phyloP scores from a whole-genome alignment of 2,888 invertebrate genomes.

The Disparrhopalites patrizii region DNA sequence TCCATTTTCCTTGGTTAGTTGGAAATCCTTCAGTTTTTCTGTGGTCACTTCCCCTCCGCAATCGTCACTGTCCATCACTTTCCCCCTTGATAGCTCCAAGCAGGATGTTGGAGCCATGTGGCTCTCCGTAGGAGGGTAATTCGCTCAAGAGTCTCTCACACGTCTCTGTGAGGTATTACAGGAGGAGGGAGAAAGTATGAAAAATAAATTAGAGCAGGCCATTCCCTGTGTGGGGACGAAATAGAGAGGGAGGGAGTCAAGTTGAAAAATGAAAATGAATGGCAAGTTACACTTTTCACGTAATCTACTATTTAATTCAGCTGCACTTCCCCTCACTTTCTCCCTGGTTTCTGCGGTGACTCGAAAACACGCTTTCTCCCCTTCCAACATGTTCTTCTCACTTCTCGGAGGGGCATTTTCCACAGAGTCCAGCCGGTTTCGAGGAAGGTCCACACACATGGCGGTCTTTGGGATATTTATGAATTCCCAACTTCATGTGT shows the following conservation, averaged over 20 bases:
- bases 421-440: too few species aligned
- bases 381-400: background rate
- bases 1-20: too few species aligned
- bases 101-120: background rate
- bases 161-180: too few species aligned
- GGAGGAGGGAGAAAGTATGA: too few species aligned
- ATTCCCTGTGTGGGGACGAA: too few species aligned
- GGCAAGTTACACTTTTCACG: conserved; percentile 25
- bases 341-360: too few species aligned
- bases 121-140: conserved; percentile 18
- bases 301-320: conserved; percentile 36
- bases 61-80: background rate
- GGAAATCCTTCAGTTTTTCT: too few species aligned
- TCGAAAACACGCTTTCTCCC: background rate
- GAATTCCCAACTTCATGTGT: background rate
- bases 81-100: background rate
- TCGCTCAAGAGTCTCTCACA: background rate
- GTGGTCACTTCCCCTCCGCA: too few species aligned
- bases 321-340: background rate
- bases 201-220: too few species aligned
- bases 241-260: background rate
- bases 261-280: conserved; percentile 38
- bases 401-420: too few species aligned
- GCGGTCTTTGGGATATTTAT: conserved; percentile 1
- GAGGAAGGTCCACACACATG: background rate